phyloP scores from a whole-genome alignment of 2,888 invertebrate species.

The Drosophila nr. fundita region DNA sequence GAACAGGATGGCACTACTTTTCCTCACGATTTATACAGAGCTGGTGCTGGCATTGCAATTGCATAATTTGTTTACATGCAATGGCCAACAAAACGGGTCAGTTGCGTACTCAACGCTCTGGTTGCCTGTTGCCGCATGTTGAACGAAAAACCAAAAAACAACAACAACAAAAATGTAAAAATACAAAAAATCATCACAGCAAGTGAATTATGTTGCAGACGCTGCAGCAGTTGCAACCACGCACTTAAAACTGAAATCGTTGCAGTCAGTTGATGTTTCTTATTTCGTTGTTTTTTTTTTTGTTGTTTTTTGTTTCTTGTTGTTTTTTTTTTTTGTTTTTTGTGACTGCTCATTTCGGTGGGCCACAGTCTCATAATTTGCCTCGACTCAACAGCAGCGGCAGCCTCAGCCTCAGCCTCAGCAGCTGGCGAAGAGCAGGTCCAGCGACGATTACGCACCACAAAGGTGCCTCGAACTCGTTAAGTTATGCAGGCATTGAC shows the following conservation, averaged over 20 bases:
- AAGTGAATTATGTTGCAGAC: constrained; percentile 71
- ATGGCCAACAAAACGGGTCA: constrained; percentile 73
- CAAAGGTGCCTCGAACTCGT: constrained; percentile 61
- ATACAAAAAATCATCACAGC: constrained; percentile 50
- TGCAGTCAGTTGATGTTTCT: constrained; percentile 51
- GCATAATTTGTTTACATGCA: constrained; percentile 79
- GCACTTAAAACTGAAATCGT: constrained; percentile 58
- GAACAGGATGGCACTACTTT: constrained; percentile 16
- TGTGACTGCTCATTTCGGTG: constrained; percentile 35
- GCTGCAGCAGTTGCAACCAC: constrained; percentile 45
- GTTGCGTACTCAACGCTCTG: constrained; percentile 59
- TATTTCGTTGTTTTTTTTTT: constrained; percentile 17
- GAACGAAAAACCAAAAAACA: constrained; percentile 52
- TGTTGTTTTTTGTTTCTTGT: constrained; percentile 24
- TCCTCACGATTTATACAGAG: constrained; percentile 48
- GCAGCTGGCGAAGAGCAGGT: constrained; percentile 6
- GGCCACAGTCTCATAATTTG: constrained; percentile 63
- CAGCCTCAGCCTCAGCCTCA: neutral
- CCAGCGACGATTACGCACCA: constrained; percentile 61
- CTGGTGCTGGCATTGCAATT: constrained; percentile 63
- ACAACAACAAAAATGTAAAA: neutral
- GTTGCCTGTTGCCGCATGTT: constrained; percentile 42
- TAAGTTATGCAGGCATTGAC: constrained; percentile 75
- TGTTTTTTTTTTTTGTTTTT: constrained; percentile 1
- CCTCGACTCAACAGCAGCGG: constrained; percentile 25